Base-by-base conservation (phyloP, 2,888 invertebrate genomes). In the Liodrosophila aerea region DNA sequence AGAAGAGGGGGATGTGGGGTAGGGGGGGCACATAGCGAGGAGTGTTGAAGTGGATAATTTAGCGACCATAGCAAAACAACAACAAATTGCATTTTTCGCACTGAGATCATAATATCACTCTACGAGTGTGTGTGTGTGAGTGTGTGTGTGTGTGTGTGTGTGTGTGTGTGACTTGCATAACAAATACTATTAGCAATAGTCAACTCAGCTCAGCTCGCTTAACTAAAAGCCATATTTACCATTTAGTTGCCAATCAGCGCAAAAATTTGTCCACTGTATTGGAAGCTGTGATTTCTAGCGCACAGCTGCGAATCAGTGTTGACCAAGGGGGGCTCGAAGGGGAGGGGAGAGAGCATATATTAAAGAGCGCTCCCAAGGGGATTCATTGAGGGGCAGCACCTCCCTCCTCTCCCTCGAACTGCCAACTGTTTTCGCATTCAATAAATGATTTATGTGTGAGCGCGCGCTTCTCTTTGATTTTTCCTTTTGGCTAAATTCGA, bases 81-180 rank as follows among this genome's bases (percentile, higher is more conserved):
- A 62, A 58, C 54, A 66, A 61, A 43, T 64, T 62, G 67, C 64
- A 60, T 47, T 68, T 82, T 78, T 85, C 85, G 78, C 85, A 75
- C 78, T 82, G 65, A 78, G 85, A 82, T 78, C 85, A 85, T 82
- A 78, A 85, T 72, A 77, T 65, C 63, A 61, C 15, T 22, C 31
- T 11, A 5, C 22, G 29, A 52, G 30, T 58, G 4, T 43, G 30
- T 36, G 39, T 39, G 39, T 52, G 16, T 18, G 41, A 34, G 33
- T 52, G 52, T n/a, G n/a, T n/a, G n/a, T n/a, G n/a, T n/a, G 22
- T 30, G 29, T 47, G 30, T 58, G 4, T 43, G 30, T 36, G 39
- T 39, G 39, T 52, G 16, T 18, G 41, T 43, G 33, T 52, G 52
- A 34, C 64, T 59, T 60, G 64, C 74, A 77, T 81, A 77, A 77